Evolutionary conservation across 1,140 invertebrate species (phyloP), one percentile per base, ranked within the genome.

Genomic region (Galendromus occidentalis): DNA sequence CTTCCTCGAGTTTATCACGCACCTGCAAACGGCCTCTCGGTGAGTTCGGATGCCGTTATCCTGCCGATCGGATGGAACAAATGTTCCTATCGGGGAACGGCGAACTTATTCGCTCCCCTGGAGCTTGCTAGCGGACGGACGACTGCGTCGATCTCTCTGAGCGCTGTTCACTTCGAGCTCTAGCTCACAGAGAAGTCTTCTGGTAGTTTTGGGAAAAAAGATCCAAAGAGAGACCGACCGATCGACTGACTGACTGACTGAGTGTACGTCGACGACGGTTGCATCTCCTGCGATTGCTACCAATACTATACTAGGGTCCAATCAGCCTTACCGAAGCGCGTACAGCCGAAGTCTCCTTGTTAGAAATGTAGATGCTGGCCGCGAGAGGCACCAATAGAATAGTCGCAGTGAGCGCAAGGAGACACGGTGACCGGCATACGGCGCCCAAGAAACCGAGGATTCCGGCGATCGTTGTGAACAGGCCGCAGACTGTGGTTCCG

Each of bases 291-390:
- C 51, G 14, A 47, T 22, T 33, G 51, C 51, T 2, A 59, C 51
- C 14, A 39, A 4, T 39, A 39, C 33, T 39, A 39, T 39, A 39
- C 33, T 39, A 39, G 4, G 33, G 4, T 39, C 33, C 33, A 59
- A 59, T 59, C 25, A 59, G 25, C 25, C 22, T n/a, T 59, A 59
- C 51, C 51, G 51, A 59, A 25, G 33, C 33, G 33, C 51, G 51
- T 29, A 59, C 17, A 17, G 51, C 22, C 25, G 25, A 25, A 25
- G 51, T 59, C 51, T 59, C 51, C 51, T 59, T 59, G 51, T 59
- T 59, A 25, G 51, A 59, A 29, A 59, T 59, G 51, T 59, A 59
- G 51, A 59, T 59, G 51, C 51, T 59, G 51, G 51, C 51, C 14
- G 51, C 51, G 51, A 59, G 51, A 1, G 51, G 51, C 14, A 59